Evolutionary conservation across 2,113 vertebrate species (phyloP).

Genomic region (Etheostoma spectabile): DNA sequence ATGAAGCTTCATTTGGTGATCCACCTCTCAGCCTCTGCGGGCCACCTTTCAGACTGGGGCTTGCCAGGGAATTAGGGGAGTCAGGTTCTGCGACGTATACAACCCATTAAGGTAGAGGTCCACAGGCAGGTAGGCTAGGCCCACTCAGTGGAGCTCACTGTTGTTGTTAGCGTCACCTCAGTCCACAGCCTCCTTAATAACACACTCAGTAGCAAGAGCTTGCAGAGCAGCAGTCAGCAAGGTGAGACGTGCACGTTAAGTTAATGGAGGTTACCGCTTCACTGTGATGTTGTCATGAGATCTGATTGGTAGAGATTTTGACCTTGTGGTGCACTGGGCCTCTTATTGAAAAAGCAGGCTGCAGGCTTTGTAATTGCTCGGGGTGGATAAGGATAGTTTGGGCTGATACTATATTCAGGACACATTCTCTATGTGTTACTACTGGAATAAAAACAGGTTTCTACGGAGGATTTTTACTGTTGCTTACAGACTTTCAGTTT

Average conservation of each 20-base stretch:
- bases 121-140: slow-evolving; percentile 1
- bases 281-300: slow-evolving; percentile 57
- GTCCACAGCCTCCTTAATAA: slow-evolving; percentile 64
- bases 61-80: slow-evolving; percentile 56
- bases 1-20: too few relatives aligned
- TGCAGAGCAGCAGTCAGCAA: slow-evolving; percentile 32
- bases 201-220: slow-evolving; percentile 27
- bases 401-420: slow-evolving; percentile 15
- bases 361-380: slow-evolving; percentile 31
- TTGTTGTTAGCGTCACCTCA: slow-evolving; percentile 62
- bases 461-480: neutral
- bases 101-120: slow-evolving; percentile 64
- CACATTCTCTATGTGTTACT: slow-evolving; percentile 1
- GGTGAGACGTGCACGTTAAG: slow-evolving; percentile 44
- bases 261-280: slow-evolving; percentile 47
- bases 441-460: slow-evolving; percentile 9
- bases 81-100: slow-evolving; percentile 48
- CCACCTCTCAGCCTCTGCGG: slow-evolving; percentile 33
- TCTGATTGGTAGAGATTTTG: slow-evolving; percentile 57
- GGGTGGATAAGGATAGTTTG: neutral
- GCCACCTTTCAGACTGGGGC: slow-evolving; percentile 52
- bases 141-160: slow-evolving; percentile 51
- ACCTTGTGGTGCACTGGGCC: slow-evolving; percentile 30
- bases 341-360: slow-evolving; percentile 34
- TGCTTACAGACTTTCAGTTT: neutral